A percentile compares a stretch with the other conserved stretches of the same genome.
phyloP scores from a whole-genome alignment of 2,888 invertebrate genomes.

The Polyommatus icarus region DNA sequence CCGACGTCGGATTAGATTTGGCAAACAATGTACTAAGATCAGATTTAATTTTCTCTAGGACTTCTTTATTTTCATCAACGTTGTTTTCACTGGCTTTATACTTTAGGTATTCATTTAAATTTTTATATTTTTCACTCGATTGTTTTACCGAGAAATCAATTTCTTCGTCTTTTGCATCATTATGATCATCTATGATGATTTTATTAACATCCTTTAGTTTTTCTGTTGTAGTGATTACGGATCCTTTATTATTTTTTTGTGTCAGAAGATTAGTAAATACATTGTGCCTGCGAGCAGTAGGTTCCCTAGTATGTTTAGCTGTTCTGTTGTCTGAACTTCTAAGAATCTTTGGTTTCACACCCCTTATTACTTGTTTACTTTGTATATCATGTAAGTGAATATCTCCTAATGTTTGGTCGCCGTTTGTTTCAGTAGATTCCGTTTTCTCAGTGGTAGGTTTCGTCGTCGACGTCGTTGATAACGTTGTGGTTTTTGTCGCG shows the following conservation, averaged over 20 bases:
- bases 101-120: constrained; percentile 36
- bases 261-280: background rate
- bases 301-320: background rate
- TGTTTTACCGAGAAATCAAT: background rate
- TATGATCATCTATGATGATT: background rate
- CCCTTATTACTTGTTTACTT: background rate
- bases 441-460: background rate
- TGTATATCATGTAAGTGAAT: background rate
- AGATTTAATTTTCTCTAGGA: constrained; percentile 39
- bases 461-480: background rate
- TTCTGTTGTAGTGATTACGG: background rate
- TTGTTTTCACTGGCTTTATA: constrained; percentile 33
- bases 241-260: background rate
- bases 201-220: background rate
- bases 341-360: too few relatives aligned
- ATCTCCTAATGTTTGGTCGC: background rate
- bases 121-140: background rate
- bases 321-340: background rate
- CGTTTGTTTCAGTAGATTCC: background rate
- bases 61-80: constrained; percentile 34
- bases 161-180: background rate
- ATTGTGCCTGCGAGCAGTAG: background rate
- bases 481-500: too few relatives aligned
- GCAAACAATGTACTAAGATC: constrained; percentile 38
- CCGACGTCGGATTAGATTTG: constrained; percentile 32